Percentiles rank a stretch among this genome's conserved stretches.
Evolutionary conservation across 2,113 vertebrate species (phyloP).

Genomic region (Corapipo altera): DNA sequence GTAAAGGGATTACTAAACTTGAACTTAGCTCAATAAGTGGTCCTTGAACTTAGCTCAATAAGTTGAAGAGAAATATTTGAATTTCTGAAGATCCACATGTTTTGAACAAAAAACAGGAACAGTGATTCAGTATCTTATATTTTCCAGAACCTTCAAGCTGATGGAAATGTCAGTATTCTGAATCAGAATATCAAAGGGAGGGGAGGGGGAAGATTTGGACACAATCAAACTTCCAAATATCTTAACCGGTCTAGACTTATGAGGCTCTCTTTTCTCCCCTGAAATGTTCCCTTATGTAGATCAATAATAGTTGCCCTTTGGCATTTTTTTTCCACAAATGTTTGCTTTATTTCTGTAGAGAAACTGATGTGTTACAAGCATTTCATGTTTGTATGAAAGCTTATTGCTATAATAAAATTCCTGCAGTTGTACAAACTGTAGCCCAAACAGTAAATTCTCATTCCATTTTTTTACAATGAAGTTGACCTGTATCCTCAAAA

Average conservation of each 20-base stretch:
- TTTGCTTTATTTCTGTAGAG: background rate
- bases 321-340: too few relatives aligned
- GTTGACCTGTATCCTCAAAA: background rate
- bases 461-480: background rate
- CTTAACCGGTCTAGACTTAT: background rate
- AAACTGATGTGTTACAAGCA: background rate
- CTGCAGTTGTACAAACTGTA: background rate
- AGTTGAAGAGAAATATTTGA: background rate
- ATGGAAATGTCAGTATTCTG: background rate
- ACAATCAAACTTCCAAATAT: background rate
- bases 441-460: background rate
- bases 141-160: background rate
- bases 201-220: rapidly evolving
- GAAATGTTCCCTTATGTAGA: background rate
- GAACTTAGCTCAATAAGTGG: background rate
- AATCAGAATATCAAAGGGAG: background rate
- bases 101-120: background rate
- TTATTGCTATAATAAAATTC: background rate
- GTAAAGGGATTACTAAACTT: background rate
- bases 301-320: background rate
- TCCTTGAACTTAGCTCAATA: background rate
- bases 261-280: background rate
- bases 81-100: background rate
- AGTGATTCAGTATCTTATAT: background rate
- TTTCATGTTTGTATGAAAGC: background rate